phyloP scores from a whole-genome alignment of 2,113 vertebrate genomes.

The Laterallus jamaicensis region DNA sequence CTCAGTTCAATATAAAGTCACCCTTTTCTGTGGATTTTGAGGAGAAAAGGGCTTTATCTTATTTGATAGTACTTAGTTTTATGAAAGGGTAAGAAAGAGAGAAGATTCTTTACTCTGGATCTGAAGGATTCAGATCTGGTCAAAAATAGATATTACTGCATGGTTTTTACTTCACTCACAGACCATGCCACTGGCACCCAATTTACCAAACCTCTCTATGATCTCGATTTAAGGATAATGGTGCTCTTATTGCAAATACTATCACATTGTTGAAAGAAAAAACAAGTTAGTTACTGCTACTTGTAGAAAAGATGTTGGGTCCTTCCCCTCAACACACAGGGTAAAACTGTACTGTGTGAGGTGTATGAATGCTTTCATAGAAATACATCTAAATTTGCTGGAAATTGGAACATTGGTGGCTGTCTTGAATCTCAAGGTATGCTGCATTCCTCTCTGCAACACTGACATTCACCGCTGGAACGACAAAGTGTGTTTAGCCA shows the following conservation, averaged over 20 bases:
- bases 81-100: not conserved
- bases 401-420: not conserved
- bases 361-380: not conserved
- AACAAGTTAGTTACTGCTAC: not conserved
- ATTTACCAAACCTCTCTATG: not conserved
- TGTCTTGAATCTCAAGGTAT: not conserved
- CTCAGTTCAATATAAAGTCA: not conserved
- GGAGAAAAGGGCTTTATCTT: not conserved
- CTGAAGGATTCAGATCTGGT: not conserved
- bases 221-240: not conserved
- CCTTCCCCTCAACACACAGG: not conserved
- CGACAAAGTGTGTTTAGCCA: not conserved
- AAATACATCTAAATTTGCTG: not conserved
- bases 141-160: not conserved
- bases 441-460: not conserved
- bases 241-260: not conserved
- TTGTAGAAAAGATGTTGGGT: not conserved
- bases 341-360: too few species aligned
- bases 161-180: not conserved
- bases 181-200: not conserved
- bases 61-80: not conserved
- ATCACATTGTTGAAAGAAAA: not conserved
- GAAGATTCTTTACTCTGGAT: not conserved
- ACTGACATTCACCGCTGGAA: not conserved
- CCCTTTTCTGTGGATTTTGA: not conserved